Evolutionary conservation across 2,797 vertebrate species (phyloP), one percentile per base, ranked within the genome.

Genomic region (Ambastaia sidthimunki): DNA sequence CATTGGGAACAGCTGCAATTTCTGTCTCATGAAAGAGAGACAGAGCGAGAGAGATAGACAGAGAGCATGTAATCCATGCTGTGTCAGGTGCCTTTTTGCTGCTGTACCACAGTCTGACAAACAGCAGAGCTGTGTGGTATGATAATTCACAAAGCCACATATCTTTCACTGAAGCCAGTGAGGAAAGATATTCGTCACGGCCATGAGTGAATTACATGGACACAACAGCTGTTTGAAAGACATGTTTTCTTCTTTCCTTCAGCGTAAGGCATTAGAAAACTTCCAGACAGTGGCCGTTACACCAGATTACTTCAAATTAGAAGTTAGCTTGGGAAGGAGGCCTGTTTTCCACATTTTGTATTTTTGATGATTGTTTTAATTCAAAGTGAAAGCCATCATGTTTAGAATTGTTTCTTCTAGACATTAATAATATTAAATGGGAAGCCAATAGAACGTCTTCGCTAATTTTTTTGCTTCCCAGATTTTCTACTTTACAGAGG

Each of bases 1-100:
- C 79, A 89, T 73, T 85, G 79, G 31, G 65, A 82, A 76, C 84
- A 87, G 85, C 86, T 87, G 84, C 73, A 74, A 66, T 73, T 80
- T 48, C 74, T 68, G 81, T 72, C 50, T 77, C 78, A 4, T 16
- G 74, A 52, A 23, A 47, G 48, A 77, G 37, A 62, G 11, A 21
- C 7, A 52, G 4, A 47, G 63, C 23, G 12, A 57, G 31, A 50
- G 25, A 76, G 6, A 73, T n/a, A 48, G 7, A 80, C 41, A 63
- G 3, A 52, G 10, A 76, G 55, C 55, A 13, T 52, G 50, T 18
- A 19, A 63, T 78, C 68, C 63, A 52, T 48, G 54, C 70, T n/a
- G 21, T 79, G 54, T 71, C 66, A 79, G 71, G 34, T 83, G 50
- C 11, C 28, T 52, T 19, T 25, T 31, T 60, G 2, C 57, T 19